Base-by-base conservation (phyloP, 1,140 invertebrate genomes). In the Solenopsis fugax region DNA sequence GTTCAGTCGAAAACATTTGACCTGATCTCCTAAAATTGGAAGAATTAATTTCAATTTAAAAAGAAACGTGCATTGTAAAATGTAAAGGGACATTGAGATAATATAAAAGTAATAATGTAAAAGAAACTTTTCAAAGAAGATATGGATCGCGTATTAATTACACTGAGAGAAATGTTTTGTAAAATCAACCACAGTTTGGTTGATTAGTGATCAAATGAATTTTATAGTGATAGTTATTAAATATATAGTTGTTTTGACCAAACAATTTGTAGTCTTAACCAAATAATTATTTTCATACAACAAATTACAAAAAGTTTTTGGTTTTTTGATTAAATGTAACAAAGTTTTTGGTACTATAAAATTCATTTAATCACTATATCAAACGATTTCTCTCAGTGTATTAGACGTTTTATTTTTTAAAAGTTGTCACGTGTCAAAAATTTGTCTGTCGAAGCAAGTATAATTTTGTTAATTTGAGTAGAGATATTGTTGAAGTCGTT, bases 41-140 rank as follows among this genome's bases (percentile, higher is more conserved):
- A 62, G 56, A 62, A 45, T 64, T 77, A n/a, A 64, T 60, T 9
- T 41, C 24, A 75, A 45, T 45, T 77, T 41, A 2, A 52, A 29
- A 54, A n/a, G 18, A 1, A 0, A 12, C 1, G 52, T n/a, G 16
- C 9, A 24, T 72, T n/a, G 12, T 2, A 73, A 21, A 7, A 37
- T 9, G 12, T 50, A 50, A 13, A 24, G 3, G 18, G 10, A 50
- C 48, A 50, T 69, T 29, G 48, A 69, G 48, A 48, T 65, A 69
- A 50, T 29, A 29, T 21, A 50, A 10, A 52, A 37, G 7, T 29
- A n/a, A 1, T 65, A 72, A 2, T 52, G 34, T 12, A 29, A 18
- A 72, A 54, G 24, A 34, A 73, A n/a, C 2, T 13, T n/a, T 52
- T 73, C 0, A 21, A 10, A 34, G 34, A 34, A 52, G 4, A 21